phyloP scores from a whole-genome alignment of 1,140 invertebrate genomes.

The Aphelenchoides fujianensis region DNA sequence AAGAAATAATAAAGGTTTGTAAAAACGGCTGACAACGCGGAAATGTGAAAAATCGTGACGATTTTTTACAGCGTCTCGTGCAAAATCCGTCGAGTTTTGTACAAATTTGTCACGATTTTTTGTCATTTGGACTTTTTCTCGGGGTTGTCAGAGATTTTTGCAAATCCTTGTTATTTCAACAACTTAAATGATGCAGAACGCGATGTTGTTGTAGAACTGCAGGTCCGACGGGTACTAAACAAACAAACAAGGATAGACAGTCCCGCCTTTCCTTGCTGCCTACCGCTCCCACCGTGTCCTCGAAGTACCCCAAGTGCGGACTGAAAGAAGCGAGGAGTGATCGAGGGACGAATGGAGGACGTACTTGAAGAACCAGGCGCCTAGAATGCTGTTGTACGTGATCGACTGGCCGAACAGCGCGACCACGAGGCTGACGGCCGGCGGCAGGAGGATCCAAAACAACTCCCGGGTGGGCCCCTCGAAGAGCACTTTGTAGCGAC shows the following conservation, averaged over 20 bases:
- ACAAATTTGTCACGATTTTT: too few relatives aligned
- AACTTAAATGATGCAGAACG: background rate
- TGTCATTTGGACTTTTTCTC: too few relatives aligned
- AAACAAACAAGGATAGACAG: background rate
- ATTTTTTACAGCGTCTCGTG: too few relatives aligned
- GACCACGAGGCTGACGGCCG: background rate
- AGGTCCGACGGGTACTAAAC: background rate
- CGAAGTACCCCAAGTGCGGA: background rate
- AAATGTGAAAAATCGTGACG: too few relatives aligned
- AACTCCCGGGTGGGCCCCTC: background rate
- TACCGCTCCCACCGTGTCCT: background rate
- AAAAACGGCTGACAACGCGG: background rate
- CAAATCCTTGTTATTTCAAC: too few relatives aligned
- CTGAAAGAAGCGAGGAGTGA: background rate
- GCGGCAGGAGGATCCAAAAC: background rate
- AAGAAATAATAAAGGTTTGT: background rate
- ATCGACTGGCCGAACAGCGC: background rate
- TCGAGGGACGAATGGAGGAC: too few relatives aligned
- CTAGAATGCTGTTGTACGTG: background rate
- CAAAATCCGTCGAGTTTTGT: too few relatives aligned
- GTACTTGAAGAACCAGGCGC: constrained; percentile 8
- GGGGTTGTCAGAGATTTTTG: too few relatives aligned
- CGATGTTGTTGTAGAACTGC: background rate
- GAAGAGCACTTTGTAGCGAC: background rate
- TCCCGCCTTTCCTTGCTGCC: background rate